Evolutionary conservation across 2,113 vertebrate genomes (phyloP), one percentile per base, ranked within the genome.

Genomic region (Pica pica): DNA sequence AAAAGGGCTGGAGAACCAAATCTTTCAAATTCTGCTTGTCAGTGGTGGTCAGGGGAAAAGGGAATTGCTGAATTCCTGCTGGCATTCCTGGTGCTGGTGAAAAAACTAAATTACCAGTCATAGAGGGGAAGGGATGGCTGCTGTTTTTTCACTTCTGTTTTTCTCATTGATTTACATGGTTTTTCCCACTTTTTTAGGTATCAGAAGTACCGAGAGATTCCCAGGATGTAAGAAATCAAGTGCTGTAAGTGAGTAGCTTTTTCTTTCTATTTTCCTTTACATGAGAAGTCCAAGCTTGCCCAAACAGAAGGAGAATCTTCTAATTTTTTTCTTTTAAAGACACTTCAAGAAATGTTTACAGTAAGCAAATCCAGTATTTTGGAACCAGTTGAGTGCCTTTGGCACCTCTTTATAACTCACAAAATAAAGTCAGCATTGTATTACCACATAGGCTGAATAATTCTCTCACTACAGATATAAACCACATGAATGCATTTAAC

Each of bases 401-500:
- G 75, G 86, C 88, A 83, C 65, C 57, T 89, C 77, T 68, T 71
- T 70, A 21, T 57, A 90, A 61, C 30, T 69, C 95, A 87, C 86
- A 82, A 92, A 94, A 95, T 94, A 89, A 89, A 94, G 92, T 90
- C 83, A 75, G 69, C 22, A 47, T 68, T 95, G 93, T 93, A 63
- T 96, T 95, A 65, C 83, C 44, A 78, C 83, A 87, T 89, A 89
- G 86, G 76, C 90, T 87, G 65, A 94, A 84, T 90, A 92, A 94
- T 93, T 90, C 86, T 68, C 86, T 94, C 2, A 0, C 65, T 95
- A 37, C 80, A 84, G 86, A 96, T 92, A 90, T 2, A 71, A 92
- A 94, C 95, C 93, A 87, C 88, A 76, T 93, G 80, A 83, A 65
- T 79, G 49, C 81, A 77, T 93, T 97, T 96, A 89, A 81, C 73